Percentiles rank a stretch among this genome's conserved stretches.
Evolutionary conservation across 35 echinoderm and acorn worm species (phyloP).

Genomic region (Chiridota heheva): DNA sequence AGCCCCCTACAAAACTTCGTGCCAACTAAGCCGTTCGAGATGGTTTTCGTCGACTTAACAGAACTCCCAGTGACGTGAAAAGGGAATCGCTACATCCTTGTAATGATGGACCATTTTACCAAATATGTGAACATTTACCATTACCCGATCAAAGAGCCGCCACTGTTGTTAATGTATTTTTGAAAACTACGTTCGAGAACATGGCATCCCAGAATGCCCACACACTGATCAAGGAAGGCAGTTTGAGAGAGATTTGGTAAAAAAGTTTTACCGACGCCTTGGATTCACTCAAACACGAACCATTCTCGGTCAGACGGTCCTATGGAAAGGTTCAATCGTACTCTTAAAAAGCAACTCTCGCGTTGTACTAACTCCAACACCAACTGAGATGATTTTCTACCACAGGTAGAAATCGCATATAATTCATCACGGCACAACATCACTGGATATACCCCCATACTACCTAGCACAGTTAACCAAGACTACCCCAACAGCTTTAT

Average conservation of each 20-base stretch:
- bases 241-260: not conserved
- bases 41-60: constrained; percentile 11
- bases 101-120: constrained; percentile 26
- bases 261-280: not conserved
- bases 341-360: not conserved
- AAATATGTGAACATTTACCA: constrained; percentile 37
- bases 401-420: not conserved
- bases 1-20: constrained; percentile 13
- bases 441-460: not conserved
- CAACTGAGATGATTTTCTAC: constrained; percentile 2
- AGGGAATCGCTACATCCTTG: constrained; percentile 37
- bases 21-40: not conserved
- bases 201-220: constrained; percentile 33
- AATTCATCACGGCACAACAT: not conserved
- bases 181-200: constrained; percentile 34
- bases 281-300: not conserved
- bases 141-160: constrained; percentile 25
- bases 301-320: not conserved
- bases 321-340: not conserved
- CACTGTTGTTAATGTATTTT: constrained; percentile 36
- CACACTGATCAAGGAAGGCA: constrained; percentile 47
- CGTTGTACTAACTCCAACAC: not conserved
- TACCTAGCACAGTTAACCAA: constrained; percentile 1
- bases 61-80: constrained; percentile 24
- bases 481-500: not conserved